Conservation (phyloP, 2,888 invertebrate species). For the Chironomus riparius region DNA sequence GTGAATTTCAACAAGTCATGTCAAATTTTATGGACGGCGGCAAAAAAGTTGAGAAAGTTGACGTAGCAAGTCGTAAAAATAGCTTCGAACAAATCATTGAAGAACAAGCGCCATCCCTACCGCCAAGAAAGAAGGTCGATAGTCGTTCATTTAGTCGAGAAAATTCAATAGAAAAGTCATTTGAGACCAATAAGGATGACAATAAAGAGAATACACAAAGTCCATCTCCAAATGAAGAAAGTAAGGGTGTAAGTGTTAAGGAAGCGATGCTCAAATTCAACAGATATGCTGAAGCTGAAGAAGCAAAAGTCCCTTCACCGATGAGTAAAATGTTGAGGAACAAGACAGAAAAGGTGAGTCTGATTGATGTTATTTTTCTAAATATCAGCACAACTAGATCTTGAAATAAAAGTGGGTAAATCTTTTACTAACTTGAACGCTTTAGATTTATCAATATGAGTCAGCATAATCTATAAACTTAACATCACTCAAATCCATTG, state of each 20-base stretch:
- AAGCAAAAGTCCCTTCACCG: slow-evolving; percentile 46
- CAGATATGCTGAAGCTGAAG: slow-evolving; percentile 76
- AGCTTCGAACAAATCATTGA: slow-evolving; percentile 26
- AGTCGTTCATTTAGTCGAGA: slow-evolving; percentile 36
- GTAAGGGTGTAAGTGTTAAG: slow-evolving; percentile 65
- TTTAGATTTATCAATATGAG: slow-evolving; percentile 11
- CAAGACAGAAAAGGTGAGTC: slow-evolving; percentile 56
- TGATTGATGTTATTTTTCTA: not conserved
- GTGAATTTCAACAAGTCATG: slow-evolving; percentile 38
- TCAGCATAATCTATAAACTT: slow-evolving; percentile 6
- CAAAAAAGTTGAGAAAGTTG: slow-evolving; percentile 7
- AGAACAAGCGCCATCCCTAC: slow-evolving; percentile 42
- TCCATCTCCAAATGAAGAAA: slow-evolving; percentile 32
- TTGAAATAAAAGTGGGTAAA: not conserved
- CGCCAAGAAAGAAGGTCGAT: slow-evolving; percentile 44
- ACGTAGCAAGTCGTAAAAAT: slow-evolving; percentile 23
- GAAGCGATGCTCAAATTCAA: slow-evolving; percentile 90
- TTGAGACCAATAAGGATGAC: slow-evolving; percentile 37
- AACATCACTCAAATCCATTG: slow-evolving; percentile 12
- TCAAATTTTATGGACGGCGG: not conserved
- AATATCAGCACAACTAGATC: not conserved
- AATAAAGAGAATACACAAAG: slow-evolving; percentile 32
- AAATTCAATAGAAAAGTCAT: slow-evolving; percentile 42
- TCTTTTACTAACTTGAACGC: not conserved
- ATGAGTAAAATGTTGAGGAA: slow-evolving; percentile 47